Evolutionary conservation across 2,797 vertebrate genomes (phyloP), one percentile per base, ranked within the genome.

Genomic region (Trematomus bernacchii): DNA sequence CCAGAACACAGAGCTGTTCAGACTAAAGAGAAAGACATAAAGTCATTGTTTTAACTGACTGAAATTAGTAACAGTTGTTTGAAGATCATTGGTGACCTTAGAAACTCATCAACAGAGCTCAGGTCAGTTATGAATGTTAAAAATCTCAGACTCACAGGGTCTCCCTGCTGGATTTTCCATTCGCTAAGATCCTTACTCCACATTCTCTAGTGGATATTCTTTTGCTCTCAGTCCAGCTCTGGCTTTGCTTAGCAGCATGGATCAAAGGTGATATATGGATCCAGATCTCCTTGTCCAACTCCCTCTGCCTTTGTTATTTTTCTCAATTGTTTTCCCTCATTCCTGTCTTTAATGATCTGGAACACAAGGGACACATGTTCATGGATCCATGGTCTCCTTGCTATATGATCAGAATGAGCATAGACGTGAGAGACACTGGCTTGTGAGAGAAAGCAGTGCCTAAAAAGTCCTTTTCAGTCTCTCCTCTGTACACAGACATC

Each of bases 231-330:
- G 55, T 83, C 80, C 76, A 87, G 71, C 55, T 76, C 67, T 81
- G 83, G 73, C 62, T 82, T 78, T 51, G 55, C 68, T 77, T 78
- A 79, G 58, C 71, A 70, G 63, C 42, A 11, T 16, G 61, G 75
- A 83, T 87, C 72, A 82, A 51, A 77, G 55, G 37, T 91, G 85
- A 93, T 85, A 69, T 85, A 90, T 81, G 67, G 77, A 80, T 86
- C 76, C 76, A 86, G 61, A 80, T 84, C 46, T 80, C 48, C 73
- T 83, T 66, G 64, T 76, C 59, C 13, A 64, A 47, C 68, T 65
- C 51, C n/a, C 46, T 19, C 55, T 52, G 58, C 66, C 78, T 80
- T 52, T 82, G 46, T 76, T 78, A 65, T 71, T 37, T 53, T 48
- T 60, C 19, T 53, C 43, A 3, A 3, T 23, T 18, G 3, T 11